A percentile compares a stretch with the other conserved stretches of the same genome.
Conservation (phyloP, 2,797 vertebrate genomes). For the Myotis daubentonii region DNA sequence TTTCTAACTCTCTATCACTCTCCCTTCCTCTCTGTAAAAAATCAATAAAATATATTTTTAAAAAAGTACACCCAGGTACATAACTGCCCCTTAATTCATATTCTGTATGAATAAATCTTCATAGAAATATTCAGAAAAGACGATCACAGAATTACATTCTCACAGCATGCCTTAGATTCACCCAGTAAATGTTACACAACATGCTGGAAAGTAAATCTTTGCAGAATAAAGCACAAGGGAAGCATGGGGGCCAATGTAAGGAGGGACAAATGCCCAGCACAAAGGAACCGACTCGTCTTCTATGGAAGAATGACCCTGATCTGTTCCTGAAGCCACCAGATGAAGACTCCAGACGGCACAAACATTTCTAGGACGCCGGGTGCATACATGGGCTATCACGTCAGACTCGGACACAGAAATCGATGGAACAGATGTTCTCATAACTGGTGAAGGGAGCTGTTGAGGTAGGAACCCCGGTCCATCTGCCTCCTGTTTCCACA, state of each 20-base stretch:
- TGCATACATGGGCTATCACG: fast-evolving
- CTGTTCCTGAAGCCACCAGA: background rate
- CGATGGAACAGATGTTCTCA: fast-evolving
- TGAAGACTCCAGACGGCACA: background rate
- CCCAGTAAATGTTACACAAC: background rate
- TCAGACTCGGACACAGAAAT: background rate
- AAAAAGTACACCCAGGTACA: background rate
- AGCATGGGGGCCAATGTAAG: background rate
- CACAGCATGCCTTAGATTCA: background rate
- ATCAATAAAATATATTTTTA: too few relatives aligned
- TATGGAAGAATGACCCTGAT: background rate
- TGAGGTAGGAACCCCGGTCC: background rate
- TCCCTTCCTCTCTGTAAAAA: too few relatives aligned
- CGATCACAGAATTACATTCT: background rate
- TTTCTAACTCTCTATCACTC: too few relatives aligned
- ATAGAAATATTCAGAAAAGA: background rate
- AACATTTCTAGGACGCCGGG: background rate
- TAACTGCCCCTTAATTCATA: background rate
- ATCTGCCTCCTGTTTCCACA: background rate
- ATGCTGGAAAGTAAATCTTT: background rate
- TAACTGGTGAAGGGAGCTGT: background rate
- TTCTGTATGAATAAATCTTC: background rate
- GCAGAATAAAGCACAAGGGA: background rate
- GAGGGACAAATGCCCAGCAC: background rate
- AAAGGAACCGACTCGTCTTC: background rate